A percentile compares a stretch with the other conserved stretches of the same genome.
Conservation (phyloP, 2,797 vertebrate genomes). For the Taeniopygia guttata region DNA sequence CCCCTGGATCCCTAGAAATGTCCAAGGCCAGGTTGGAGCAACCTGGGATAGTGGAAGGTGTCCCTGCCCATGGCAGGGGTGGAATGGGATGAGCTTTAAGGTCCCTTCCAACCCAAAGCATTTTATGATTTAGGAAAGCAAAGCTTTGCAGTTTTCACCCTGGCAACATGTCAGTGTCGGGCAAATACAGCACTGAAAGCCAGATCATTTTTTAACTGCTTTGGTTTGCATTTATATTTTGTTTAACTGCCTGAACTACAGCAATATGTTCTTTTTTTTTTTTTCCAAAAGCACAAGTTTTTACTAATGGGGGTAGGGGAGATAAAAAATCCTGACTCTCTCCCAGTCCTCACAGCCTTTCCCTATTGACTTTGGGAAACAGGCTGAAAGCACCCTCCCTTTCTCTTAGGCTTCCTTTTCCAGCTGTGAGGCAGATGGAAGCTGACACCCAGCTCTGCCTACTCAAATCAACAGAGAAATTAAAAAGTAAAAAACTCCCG, state of each 20-base stretch:
- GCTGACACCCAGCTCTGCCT: neutral
- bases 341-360: neutral
- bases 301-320: neutral
- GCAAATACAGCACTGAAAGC: neutral
- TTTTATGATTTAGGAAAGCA: neutral
- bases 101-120: neutral
- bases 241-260: neutral
- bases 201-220: neutral
- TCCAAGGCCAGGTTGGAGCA: accelerated
- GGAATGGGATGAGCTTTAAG: neutral
- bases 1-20: neutral
- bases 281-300: neutral
- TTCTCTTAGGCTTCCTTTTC: neutral
- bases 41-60: accelerated
- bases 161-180: accelerated
- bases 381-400: neutral
- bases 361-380: neutral
- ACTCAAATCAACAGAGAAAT: neutral
- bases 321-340: neutral
- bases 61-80: neutral
- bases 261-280: neutral
- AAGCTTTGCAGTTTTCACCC: neutral
- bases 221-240: neutral
- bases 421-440: conserved; percentile 2
- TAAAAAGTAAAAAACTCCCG: neutral